A percentile compares a stretch with the other conserved stretches of the same genome.
Conservation (phyloP, 2,797 vertebrate species). For the Rhodeus uyekii region DNA sequence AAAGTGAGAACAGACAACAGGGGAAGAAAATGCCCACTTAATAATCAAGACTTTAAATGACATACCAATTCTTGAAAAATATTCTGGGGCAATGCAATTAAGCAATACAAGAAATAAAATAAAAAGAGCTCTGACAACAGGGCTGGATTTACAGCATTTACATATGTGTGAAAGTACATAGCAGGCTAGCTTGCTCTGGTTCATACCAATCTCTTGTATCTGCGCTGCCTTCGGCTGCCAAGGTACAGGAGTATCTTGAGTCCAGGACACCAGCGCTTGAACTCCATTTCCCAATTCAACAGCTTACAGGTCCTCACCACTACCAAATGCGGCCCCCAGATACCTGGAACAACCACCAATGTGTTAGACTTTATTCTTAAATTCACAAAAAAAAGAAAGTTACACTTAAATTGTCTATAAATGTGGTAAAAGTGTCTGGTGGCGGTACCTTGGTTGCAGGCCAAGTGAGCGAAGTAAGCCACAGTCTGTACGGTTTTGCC, state of each 20-base stretch:
- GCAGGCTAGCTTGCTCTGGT: background rate
- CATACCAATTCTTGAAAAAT: background rate
- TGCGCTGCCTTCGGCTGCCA: conserved; percentile 87
- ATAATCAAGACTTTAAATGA: background rate
- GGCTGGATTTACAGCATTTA: background rate
- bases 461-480: conserved; percentile 89
- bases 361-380: background rate
- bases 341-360: conserved; percentile 72
- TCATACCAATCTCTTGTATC: conserved; percentile 88
- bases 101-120: background rate
- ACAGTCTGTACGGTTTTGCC: conserved; percentile 93
- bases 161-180: background rate
- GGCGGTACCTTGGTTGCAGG: conserved; percentile 84
- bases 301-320: conserved; percentile 92
- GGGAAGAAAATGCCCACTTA: background rate
- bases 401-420: background rate
- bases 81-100: background rate
- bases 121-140: background rate
- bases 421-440: too few relatives aligned
- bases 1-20: background rate
- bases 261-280: conserved; percentile 98
- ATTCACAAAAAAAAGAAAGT: background rate
- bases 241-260: conserved; percentile 93
- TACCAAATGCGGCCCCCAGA: conserved; percentile 98
- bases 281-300: conserved; percentile 93